Percentiles rank a stretch among this genome's conserved stretches.
Conservation (phyloP, 2,888 invertebrate species). For the Stegana nigrithorax region DNA sequence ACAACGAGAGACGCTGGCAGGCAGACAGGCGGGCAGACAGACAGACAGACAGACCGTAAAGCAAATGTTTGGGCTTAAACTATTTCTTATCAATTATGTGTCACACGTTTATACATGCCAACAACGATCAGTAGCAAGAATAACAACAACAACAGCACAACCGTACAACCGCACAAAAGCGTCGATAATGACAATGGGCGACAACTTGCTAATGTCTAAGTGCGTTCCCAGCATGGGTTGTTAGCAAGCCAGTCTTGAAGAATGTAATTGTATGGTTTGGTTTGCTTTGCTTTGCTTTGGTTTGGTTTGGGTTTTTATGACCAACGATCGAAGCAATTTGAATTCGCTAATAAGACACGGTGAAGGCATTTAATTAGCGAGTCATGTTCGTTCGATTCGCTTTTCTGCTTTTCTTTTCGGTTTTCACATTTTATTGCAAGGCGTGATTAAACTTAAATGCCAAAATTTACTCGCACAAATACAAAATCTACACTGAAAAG, state of each 20-base stretch:
- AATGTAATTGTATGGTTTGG: too few species aligned
- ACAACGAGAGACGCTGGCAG: neutral
- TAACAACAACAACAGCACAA: too few species aligned
- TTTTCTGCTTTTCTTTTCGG: conserved; percentile 6
- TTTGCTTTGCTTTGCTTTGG: too few species aligned
- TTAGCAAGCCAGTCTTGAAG: neutral
- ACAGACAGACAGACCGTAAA: neutral
- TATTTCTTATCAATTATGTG: conserved; percentile 54
- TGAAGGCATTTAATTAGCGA: conserved; percentile 33
- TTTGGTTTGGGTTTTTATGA: conserved; percentile 50
- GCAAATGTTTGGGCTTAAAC: conserved; percentile 38
- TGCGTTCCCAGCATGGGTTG: too few species aligned
- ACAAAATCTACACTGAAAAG: neutral
- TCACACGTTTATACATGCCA: conserved; percentile 50
- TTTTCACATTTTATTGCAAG: conserved; percentile 41
- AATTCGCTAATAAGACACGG: conserved; percentile 15
- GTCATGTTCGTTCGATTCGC: conserved; percentile 45
- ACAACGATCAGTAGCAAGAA: neutral
- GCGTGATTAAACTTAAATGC: conserved; percentile 24
- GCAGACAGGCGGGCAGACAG: neutral
- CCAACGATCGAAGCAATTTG: conserved; percentile 35
- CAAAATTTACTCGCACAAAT: too few species aligned
- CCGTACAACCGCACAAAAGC: too few species aligned
- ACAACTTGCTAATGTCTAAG: too few species aligned
- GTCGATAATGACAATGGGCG: too few species aligned